A percentile compares a stretch with the other conserved stretches of the same genome.
phyloP scores from a whole-genome alignment of 1,140 invertebrate species.

The Mya arenaria region DNA sequence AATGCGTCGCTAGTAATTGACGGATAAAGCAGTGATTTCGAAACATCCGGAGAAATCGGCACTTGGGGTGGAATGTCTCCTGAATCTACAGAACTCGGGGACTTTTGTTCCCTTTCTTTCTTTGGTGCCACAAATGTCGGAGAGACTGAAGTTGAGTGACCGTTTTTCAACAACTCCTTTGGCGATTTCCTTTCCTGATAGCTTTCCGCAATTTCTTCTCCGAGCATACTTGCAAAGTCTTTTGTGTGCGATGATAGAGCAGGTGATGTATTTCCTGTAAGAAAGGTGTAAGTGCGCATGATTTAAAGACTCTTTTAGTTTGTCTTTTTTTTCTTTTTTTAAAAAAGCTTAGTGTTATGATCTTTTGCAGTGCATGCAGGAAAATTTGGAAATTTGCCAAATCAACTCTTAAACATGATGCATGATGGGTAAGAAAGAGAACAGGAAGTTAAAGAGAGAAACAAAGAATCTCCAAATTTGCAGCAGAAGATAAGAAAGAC shows the following conservation, averaged over 20 bases:
- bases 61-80: conserved; percentile 48
- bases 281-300: conserved; percentile 77
- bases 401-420: no score
- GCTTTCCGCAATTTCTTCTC: conserved; percentile 68
- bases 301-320: no score
- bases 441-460: no score
- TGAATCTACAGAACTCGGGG: conserved; percentile 41
- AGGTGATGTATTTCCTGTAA: conserved; percentile 70
- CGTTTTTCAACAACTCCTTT: conserved; percentile 35
- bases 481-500: no score
- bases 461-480: no score
- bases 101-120: conserved; percentile 44
- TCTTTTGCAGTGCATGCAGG: no score
- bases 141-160: conserved; percentile 24
- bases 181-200: conserved; percentile 56
- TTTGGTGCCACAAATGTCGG: conserved; percentile 34
- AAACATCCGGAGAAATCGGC: conserved; percentile 42
- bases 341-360: no score
- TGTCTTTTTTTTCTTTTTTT: no score
- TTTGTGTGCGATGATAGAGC: conserved; percentile 64
- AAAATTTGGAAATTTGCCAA: no score
- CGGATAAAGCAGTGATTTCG: neutral
- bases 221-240: conserved; percentile 68
- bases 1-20: conserved; percentile 30
- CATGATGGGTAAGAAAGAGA: neutral